phyloP scores from a whole-genome alignment of 1,140 invertebrate species.

The Apis mellifera region DNA sequence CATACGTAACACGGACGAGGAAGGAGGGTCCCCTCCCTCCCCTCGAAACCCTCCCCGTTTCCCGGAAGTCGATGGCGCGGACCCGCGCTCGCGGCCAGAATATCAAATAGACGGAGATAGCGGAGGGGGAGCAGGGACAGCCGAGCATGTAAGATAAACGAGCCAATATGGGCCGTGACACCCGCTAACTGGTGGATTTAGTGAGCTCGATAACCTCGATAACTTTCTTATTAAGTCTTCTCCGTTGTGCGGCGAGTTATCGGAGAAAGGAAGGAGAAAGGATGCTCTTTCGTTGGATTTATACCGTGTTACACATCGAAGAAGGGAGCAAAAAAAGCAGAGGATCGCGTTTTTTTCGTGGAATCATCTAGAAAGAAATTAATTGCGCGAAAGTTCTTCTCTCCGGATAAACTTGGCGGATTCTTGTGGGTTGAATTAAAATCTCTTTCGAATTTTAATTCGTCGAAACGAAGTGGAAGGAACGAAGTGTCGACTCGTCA shows the following conservation, averaged over 20 bases:
- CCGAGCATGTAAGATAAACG: conserved; percentile 73
- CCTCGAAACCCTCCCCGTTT: conserved; percentile 17
- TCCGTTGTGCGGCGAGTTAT: conserved; percentile 53
- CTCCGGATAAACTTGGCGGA: not conserved
- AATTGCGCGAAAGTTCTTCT: not conserved
- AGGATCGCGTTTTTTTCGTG: not conserved
- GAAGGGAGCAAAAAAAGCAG: not conserved
- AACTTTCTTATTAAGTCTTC: conserved; percentile 75
- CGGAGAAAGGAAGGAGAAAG: not conserved
- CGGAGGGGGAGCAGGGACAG: conserved; percentile 60
- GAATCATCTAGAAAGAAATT: not conserved
- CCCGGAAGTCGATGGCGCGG: conserved; percentile 49
- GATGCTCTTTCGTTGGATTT: conserved; percentile 36
- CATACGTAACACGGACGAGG: conserved; percentile 22
- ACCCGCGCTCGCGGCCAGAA: conserved; percentile 64
- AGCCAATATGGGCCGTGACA: conserved; percentile 73
- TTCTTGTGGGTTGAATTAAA: not conserved
- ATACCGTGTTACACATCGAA: conserved; percentile 26
- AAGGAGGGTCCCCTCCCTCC: too few relatives aligned
- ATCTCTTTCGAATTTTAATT: not conserved
- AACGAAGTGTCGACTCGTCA: not conserved
- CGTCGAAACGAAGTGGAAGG: too few relatives aligned
- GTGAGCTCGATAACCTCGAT: conserved; percentile 71
- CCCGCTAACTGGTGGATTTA: conserved; percentile 75
- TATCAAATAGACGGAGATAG: conserved; percentile 71